Conservation (phyloP, 2,797 vertebrate species). For the Enteromius argenteus region DNA sequence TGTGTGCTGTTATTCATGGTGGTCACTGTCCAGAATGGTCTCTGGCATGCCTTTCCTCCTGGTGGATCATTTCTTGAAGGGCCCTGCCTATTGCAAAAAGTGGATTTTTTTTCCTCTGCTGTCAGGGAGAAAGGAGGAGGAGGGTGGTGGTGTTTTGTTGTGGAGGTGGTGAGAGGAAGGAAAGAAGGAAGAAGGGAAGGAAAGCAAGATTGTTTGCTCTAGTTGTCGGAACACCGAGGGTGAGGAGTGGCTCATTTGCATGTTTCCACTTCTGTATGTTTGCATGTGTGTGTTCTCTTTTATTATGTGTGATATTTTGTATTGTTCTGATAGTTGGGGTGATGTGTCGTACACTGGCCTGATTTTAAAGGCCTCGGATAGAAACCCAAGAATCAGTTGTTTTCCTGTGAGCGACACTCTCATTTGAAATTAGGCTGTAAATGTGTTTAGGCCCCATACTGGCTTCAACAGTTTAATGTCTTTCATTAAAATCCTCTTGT, state of each 20-base stretch:
- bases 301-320: slow-evolving; percentile 1
- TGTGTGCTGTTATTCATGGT: slow-evolving; percentile 26
- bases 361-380: slow-evolving; percentile 20
- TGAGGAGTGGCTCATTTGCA: slow-evolving; percentile 81
- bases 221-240: slow-evolving; percentile 77
- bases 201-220: slow-evolving; percentile 64
- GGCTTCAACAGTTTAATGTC: slow-evolving; percentile 15
- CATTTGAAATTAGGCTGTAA: slow-evolving; percentile 37
- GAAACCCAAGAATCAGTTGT: neutral
- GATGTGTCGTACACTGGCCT: neutral
- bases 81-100: slow-evolving; percentile 75
- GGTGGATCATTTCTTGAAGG: slow-evolving; percentile 71
- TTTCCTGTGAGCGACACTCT: neutral
- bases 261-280: slow-evolving; percentile 75
- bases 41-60: neutral
- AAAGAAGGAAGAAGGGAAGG: slow-evolving; percentile 73
- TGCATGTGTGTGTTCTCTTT: slow-evolving; percentile 44
- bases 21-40: slow-evolving; percentile 16
- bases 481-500: slow-evolving; percentile 66
- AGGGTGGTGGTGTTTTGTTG: slow-evolving; percentile 74
- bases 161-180: slow-evolving; percentile 75
- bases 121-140: slow-evolving; percentile 74
- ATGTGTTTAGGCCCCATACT: slow-evolving; percentile 19
- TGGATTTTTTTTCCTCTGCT: slow-evolving; percentile 60
- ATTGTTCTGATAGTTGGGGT: neutral